Conservation (phyloP, 2,797 vertebrate species). For the Calcarius lapponicus region DNA sequence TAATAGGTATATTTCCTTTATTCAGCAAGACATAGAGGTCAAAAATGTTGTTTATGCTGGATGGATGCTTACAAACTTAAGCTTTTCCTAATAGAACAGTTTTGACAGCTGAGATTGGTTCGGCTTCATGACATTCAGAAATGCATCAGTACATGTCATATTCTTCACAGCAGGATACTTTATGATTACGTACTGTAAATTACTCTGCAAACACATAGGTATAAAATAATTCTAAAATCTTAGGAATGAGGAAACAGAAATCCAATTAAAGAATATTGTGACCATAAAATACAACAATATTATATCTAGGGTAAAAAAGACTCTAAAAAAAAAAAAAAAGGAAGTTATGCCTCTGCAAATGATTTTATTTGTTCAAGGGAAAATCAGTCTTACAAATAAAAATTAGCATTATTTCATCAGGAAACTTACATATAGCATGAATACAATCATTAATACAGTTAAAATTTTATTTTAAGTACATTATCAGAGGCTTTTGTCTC, state of each 20-base stretch:
- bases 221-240: slow-evolving; percentile 13
- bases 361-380: not conserved
- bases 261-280: not conserved
- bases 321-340: not conserved
- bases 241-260: slow-evolving; percentile 32
- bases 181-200: slow-evolving; percentile 21
- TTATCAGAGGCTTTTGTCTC: not conserved
- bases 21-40: not conserved
- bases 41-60: not conserved
- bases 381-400: not conserved
- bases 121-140: slow-evolving; percentile 40
- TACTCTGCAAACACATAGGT: not conserved
- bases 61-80: not conserved
- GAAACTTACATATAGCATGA: not conserved
- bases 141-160: not conserved
- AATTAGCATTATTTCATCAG: not conserved
- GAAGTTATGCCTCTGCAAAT: not conserved
- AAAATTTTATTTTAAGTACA: not conserved
- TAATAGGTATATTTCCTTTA: not conserved
- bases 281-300: slow-evolving; percentile 4
- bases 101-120: slow-evolving; percentile 24
- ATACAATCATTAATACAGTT: not conserved
- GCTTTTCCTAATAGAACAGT: not conserved
- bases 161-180: slow-evolving; percentile 29
- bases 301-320: not conserved